Base-by-base conservation (phyloP, 2,113 vertebrate species). In the Haliaeetus leucogaster region DNA sequence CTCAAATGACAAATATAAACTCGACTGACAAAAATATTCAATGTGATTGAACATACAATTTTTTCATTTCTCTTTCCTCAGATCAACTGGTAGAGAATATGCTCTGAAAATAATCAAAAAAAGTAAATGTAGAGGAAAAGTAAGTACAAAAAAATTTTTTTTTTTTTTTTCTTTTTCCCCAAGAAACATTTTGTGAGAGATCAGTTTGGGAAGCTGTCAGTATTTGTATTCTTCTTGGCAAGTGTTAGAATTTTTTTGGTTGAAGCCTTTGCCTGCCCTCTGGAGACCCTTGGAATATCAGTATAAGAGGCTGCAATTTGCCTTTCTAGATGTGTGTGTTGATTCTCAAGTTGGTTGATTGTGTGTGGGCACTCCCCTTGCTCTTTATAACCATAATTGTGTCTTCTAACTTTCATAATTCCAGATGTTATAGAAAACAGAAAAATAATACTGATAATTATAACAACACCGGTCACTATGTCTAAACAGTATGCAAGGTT, bases 81-180 rank as follows among this genome's bases (percentile, higher is more conserved):
- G 98, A 96, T 99, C 99, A 73, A 99, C 99, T 50, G 99, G 98
- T 80, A 98, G 99, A 97, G 99, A 99, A 96, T 99, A 99, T 45
- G 99, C 99, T 26, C 98, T 99, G 97, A 99, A 99, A 98, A 99
- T 99, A 97, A 99, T 99, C 94, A 99, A 99, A 98, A 99, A 99
- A 98, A 98, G 99, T 93, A 99, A 99, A 98, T 99, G 99, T 96
- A 98, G 99, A 97, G 99, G 99, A 96, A 99, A 99, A 98, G 99
- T 99, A 98, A 97, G 98, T 97, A 93, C 19, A 58, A 65, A 36
- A 48, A 68, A 76, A 53, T 6, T 2, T 26, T 52, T 6, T 27
- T 27, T 29, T 10, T 29, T 16, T 27, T 53, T 29, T 11, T 53
- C 11, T 29, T 27, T 15, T 45, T 45, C 18, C 45, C 19, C 26